A percentile compares a stretch with the other conserved stretches of the same genome.
phyloP scores from a whole-genome alignment of 2,797 vertebrate genomes.

The Lepilemur ruficaudatus region DNA sequence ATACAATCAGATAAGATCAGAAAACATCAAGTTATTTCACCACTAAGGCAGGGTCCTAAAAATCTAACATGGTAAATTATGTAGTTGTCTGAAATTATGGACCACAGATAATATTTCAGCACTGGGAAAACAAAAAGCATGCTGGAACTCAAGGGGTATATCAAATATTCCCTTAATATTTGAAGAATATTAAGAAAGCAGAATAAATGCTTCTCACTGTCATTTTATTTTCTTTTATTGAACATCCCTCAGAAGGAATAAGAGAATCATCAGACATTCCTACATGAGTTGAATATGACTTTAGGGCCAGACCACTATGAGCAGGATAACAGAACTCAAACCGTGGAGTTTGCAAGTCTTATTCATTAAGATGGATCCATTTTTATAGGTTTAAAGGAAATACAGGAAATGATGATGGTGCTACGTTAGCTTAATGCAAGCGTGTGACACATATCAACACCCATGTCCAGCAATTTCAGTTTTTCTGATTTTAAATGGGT shows the following conservation, averaged over 20 bases:
- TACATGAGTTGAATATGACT: background rate
- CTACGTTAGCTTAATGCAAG: background rate
- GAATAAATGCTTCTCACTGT: background rate
- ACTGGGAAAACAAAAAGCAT: background rate
- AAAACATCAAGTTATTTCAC: background rate
- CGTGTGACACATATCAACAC: background rate
- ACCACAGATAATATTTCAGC: background rate
- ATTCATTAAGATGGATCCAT: background rate
- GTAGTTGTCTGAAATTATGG: background rate
- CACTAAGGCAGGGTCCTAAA: background rate
- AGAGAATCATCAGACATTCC: background rate
- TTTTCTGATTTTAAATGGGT: background rate
- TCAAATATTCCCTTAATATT: background rate
- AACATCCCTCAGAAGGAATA: background rate
- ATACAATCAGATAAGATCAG: conserved; percentile 1
- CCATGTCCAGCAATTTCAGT: background rate
- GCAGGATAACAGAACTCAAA: background rate
- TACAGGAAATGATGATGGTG: background rate
- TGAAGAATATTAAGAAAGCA: background rate
- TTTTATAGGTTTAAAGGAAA: background rate
- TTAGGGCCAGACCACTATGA: background rate
- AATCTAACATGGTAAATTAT: background rate
- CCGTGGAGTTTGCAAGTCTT: background rate
- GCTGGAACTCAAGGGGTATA: background rate
- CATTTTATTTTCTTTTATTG: background rate